Conservation (phyloP, 2,888 invertebrate genomes). For the Drosophila maculinotata region DNA sequence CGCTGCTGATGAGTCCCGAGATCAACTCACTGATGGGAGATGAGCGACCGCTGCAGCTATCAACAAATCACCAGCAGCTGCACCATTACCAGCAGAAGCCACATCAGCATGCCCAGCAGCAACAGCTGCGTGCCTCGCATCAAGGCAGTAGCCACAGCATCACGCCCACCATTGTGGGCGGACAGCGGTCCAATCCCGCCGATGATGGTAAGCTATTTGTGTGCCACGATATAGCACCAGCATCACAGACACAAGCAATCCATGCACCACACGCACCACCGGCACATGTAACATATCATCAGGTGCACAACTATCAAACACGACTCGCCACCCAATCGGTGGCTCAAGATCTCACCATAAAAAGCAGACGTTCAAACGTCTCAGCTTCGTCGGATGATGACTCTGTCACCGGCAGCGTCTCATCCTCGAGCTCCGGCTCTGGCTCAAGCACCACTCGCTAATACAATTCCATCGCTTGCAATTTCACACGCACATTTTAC, state of each 20-base stretch:
- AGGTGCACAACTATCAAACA: conserved; percentile 44
- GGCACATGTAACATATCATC: conserved; percentile 41
- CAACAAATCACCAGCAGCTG: conserved; percentile 55
- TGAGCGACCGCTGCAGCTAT: conserved; percentile 84
- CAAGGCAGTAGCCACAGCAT: conserved; percentile 41
- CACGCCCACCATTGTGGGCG: conserved; percentile 65
- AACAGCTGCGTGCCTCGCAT: conserved; percentile 43
- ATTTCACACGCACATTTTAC: conserved; percentile 15
- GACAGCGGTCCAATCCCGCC: conserved; percentile 57
- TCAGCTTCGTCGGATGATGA: conserved; percentile 30
- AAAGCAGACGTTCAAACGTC: conserved; percentile 24
- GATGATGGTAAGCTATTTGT: conserved; percentile 73
- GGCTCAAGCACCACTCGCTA: conserved; percentile 11
- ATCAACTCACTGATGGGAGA: conserved; percentile 88
- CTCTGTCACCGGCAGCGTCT: conserved; percentile 38
- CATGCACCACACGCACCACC: conserved; percentile 29
- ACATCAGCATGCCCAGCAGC: conserved; percentile 47
- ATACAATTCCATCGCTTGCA: conserved; percentile 19
- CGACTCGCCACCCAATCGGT: conserved; percentile 59
- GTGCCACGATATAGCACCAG: conserved; percentile 48
- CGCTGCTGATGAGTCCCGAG: conserved; percentile 88
- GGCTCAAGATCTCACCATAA: conserved; percentile 72
- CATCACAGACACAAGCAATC: conserved; percentile 23
- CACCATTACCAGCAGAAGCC: conserved; percentile 46
- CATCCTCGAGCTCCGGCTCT: conserved; percentile 41